These are phyloP conservation scores for Eptatretus burgeri DNA, from an alignment of 2,113 vertebrate species.

Conservation along the genomic window DNA sequence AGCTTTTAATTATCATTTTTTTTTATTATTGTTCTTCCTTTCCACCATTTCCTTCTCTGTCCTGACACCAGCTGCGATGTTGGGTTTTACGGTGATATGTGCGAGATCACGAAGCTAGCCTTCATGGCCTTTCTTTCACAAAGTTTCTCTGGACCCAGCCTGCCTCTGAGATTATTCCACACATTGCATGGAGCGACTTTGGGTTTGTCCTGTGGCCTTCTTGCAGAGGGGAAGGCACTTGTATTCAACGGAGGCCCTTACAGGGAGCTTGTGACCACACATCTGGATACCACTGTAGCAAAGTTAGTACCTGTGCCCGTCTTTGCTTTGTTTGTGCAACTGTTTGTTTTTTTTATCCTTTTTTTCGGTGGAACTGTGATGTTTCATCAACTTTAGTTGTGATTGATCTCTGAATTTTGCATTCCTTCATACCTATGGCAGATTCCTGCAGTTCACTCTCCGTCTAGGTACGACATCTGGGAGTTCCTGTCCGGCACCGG, in stretches of 20 bases:
- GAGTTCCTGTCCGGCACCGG: constrained; percentile 67
- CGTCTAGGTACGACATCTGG: constrained; percentile 69
- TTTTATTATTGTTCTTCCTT: neutral
- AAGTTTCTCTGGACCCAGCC: constrained; percentile 52
- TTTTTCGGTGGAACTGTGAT: too few relatives aligned
- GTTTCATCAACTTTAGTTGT: too few relatives aligned
- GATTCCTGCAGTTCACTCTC: constrained; percentile 79
- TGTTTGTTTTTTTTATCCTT: too few relatives aligned
- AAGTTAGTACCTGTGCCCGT: constrained; percentile 20
- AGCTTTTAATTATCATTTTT: too few relatives aligned
- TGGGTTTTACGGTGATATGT: constrained; percentile 69
- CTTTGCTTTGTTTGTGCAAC: too few relatives aligned
- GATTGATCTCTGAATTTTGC: too few relatives aligned
- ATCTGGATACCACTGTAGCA: constrained; percentile 80
- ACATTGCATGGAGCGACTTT: constrained; percentile 56
- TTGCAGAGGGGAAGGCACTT: constrained; percentile 74
- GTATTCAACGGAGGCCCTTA: constrained; percentile 80
- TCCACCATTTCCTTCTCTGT: fast-evolving
- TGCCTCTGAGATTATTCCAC: constrained; percentile 13
- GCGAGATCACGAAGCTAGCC: constrained; percentile 66
- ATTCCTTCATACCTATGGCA: constrained; percentile 13
- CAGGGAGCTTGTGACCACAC: constrained; percentile 56
- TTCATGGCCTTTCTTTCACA: constrained; percentile 76
- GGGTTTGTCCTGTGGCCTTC: constrained; percentile 73
- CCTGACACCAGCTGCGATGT: constrained; percentile 40